Evolutionary conservation across 2,888 invertebrate genomes (phyloP).

Genomic region (Dorcus hopei): DNA sequence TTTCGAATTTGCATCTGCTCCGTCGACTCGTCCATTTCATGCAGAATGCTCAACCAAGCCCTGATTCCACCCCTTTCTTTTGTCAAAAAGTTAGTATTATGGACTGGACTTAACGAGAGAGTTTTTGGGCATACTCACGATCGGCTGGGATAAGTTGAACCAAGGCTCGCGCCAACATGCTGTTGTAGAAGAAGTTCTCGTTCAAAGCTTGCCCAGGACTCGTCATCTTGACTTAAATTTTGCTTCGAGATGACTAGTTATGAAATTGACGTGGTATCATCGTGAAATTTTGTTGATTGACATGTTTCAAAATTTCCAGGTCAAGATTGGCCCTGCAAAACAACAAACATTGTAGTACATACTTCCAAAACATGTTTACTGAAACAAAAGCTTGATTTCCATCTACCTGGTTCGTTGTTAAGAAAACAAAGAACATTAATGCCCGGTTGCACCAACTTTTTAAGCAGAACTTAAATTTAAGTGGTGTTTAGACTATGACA

Average conservation of each 20-base stretch:
- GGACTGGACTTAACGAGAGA: too few relatives aligned
- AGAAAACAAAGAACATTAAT: too few relatives aligned
- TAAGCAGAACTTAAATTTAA: too few relatives aligned
- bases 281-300: too few relatives aligned
- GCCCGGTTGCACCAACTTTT: too few relatives aligned
- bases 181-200: conserved; percentile 49
- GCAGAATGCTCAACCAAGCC: conserved; percentile 46
- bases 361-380: too few relatives aligned
- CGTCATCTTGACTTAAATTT: conserved; percentile 30
- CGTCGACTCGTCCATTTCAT: conserved; percentile 35
- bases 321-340: too few relatives aligned
- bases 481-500: too few relatives aligned
- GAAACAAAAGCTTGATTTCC: too few relatives aligned
- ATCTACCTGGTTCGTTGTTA: too few relatives aligned
- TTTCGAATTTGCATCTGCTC: conserved; percentile 43
- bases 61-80: conserved; percentile 32
- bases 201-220: conserved; percentile 38
- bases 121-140: conserved; percentile 1
- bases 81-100: conserved; percentile 18
- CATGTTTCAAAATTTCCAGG: too few relatives aligned
- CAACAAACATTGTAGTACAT: too few relatives aligned
- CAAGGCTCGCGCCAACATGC: conserved; percentile 48
- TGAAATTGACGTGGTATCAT: background rate
- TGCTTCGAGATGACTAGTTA: conserved; percentile 1
- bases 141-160: conserved; percentile 43